Conservation (phyloP, 1,140 invertebrate genomes). For the Ceratoteleas bidentatus region DNA sequence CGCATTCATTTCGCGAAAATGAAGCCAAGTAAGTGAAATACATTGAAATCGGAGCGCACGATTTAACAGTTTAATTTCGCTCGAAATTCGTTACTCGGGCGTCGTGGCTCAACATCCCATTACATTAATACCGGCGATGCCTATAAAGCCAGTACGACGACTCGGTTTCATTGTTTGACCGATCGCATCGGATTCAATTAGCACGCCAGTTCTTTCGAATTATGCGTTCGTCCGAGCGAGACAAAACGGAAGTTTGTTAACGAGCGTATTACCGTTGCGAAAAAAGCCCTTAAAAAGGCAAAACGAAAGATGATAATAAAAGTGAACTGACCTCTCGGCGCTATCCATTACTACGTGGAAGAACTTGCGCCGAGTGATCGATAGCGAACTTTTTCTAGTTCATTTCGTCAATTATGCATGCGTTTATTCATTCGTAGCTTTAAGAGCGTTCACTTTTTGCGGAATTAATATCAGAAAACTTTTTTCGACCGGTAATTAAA, state of each 20-base stretch:
- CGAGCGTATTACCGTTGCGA: constrained; percentile 19
- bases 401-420: constrained; percentile 63
- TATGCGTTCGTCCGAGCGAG: background rate
- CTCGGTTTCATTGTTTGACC: too few relatives aligned
- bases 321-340: constrained; percentile 33
- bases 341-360: constrained; percentile 42
- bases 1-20: constrained; percentile 18
- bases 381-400: constrained; percentile 64
- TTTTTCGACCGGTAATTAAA: background rate
- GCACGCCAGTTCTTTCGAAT: constrained; percentile 11
- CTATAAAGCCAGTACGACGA: too few relatives aligned
- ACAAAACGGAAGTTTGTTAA: constrained; percentile 21
- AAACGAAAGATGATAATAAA: constrained; percentile 13
- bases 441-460: constrained; percentile 27
- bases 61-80: background rate
- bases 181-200: too few relatives aligned
- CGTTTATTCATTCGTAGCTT: constrained; percentile 50
- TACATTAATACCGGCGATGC: constrained; percentile 10
- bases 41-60: constrained; percentile 13
- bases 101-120: background rate
- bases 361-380: constrained; percentile 45
- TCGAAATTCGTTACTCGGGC: constrained; percentile 10
- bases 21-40: constrained; percentile 26
- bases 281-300: constrained; percentile 29
- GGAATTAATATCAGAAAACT: constrained; percentile 2